phyloP scores from a whole-genome alignment of 2,888 invertebrate species.

The Luffia ferchaultella region DNA sequence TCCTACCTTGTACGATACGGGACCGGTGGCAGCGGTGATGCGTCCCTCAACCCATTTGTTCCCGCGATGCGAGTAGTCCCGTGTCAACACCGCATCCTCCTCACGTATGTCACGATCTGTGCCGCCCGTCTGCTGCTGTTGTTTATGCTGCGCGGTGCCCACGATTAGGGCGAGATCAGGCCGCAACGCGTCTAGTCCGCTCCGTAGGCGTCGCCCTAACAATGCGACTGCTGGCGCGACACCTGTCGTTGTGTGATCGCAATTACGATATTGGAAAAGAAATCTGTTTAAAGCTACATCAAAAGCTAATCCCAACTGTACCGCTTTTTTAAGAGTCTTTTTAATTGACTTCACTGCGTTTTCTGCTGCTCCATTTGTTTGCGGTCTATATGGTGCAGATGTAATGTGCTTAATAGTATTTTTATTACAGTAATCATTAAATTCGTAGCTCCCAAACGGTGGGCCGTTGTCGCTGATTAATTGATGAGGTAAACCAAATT shows the following conservation, averaged over 20 bases:
- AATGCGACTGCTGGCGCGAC: slow-evolving; percentile 10
- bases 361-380: slow-evolving; percentile 6
- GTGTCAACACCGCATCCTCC: slow-evolving; percentile 1
- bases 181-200: too few relatives aligned
- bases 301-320: neutral
- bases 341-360: slow-evolving; percentile 4
- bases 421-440: slow-evolving; percentile 8
- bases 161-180: slow-evolving; percentile 6
- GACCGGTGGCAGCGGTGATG: slow-evolving; percentile 1
- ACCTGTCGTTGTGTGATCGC: slow-evolving; percentile 12
- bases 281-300: slow-evolving; percentile 10
- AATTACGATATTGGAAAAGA: too few relatives aligned
- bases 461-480: slow-evolving; percentile 17
- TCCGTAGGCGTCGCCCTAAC: too few relatives aligned
- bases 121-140: too few relatives aligned
- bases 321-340: slow-evolving; percentile 7
- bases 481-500: slow-evolving; percentile 13
- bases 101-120: neutral
- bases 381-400: slow-evolving; percentile 5
- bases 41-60: slow-evolving; percentile 4
- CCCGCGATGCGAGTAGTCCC: slow-evolving; percentile 2
- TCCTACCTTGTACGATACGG: slow-evolving; percentile 7
- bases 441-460: slow-evolving; percentile 11
- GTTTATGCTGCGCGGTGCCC: slow-evolving; percentile 3
- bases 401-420: slow-evolving; percentile 8